Evolutionary conservation across 1,140 invertebrate species (phyloP).

Genomic region (Tetragonula clypearis): DNA sequence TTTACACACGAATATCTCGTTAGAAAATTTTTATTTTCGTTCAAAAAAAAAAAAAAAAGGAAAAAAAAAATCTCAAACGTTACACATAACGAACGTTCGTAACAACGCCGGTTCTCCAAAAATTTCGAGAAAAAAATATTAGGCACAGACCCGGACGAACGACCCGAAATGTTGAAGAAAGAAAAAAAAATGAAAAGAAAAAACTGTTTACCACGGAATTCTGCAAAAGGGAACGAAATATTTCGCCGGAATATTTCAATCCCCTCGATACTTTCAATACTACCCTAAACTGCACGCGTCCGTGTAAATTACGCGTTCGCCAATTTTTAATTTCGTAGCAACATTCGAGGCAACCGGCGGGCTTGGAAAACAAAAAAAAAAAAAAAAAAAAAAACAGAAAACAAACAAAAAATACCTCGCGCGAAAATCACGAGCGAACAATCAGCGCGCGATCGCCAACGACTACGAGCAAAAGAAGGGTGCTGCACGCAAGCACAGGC

Average conservation of each 20-base stretch:
- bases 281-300: neutral
- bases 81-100: no score
- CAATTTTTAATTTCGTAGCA: slow-evolving; percentile 12
- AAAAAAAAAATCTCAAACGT: no score
- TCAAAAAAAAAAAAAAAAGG: no score
- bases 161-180: neutral
- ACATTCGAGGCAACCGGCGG: neutral
- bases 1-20: no score
- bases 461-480: neutral
- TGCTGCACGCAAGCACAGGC: no score
- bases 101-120: no score
- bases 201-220: neutral
- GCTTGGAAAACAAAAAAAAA: neutral
- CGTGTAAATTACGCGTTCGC: neutral
- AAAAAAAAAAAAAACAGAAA: no score
- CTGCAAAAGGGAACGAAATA: neutral
- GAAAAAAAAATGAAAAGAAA: neutral
- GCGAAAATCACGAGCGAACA: no score
- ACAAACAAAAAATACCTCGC: no score
- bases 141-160: no score
- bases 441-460: neutral
- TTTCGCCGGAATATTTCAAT: neutral
- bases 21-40: no score
- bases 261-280: neutral
- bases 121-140: no score